These are phyloP conservation scores for Noctua comes DNA, from an alignment of 2,888 invertebrate genomes.

Conservation along the genomic window DNA sequence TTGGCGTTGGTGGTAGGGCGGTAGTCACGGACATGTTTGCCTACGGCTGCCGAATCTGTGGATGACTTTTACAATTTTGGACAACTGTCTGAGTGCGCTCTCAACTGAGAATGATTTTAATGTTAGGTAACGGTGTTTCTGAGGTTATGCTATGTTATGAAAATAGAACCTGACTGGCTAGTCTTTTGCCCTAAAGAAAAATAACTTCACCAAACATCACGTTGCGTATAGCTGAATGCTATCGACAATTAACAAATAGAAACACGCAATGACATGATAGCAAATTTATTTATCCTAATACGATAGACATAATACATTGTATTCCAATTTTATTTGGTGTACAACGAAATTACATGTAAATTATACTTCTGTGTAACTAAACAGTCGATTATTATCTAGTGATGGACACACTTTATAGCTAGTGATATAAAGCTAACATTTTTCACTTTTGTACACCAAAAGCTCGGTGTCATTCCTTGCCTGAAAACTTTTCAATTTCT, in stretches of 20 bases:
- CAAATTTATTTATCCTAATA: slow-evolving; percentile 88
- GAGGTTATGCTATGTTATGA: neutral
- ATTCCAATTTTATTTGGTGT: slow-evolving; percentile 77
- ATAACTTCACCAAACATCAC: neutral
- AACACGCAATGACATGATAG: slow-evolving; percentile 82
- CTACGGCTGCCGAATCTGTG: neutral
- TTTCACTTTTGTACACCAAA: slow-evolving; percentile 72
- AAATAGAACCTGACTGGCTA: neutral
- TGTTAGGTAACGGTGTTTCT: neutral
- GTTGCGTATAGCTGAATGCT: neutral
- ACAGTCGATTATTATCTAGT: slow-evolving; percentile 64
- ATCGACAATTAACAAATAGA: slow-evolving; percentile 55
- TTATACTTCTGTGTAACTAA: slow-evolving; percentile 71
- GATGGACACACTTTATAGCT: slow-evolving; percentile 68
- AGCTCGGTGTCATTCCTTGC: slow-evolving; percentile 62
- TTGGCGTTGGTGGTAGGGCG: too few species aligned
- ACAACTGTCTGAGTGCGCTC: neutral
- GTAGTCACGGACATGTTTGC: neutral
- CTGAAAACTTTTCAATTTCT: slow-evolving; percentile 54
- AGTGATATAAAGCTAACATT: slow-evolving; percentile 65
- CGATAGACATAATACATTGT: slow-evolving; percentile 83
- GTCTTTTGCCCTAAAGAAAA: neutral
- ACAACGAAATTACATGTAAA: slow-evolving; percentile 73
- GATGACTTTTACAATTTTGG: neutral
- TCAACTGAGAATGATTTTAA: neutral